A percentile compares a stretch with the other conserved stretches of the same genome.
phyloP scores from a whole-genome alignment of 2,113 vertebrate genomes.

The Apteryx owenii region DNA sequence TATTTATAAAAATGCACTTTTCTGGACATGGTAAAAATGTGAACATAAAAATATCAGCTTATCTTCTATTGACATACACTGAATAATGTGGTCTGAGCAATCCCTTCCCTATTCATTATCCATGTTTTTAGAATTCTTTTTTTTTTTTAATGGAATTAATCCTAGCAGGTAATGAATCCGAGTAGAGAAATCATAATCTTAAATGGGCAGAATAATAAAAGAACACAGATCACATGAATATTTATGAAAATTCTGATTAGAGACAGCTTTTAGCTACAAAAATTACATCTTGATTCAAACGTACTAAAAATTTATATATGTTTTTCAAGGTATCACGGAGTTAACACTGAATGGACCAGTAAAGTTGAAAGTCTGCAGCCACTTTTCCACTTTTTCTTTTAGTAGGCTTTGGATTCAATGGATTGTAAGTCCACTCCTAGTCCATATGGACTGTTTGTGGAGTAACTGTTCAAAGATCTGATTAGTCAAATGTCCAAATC shows the following conservation, averaged over 20 bases:
- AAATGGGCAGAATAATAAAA: slow-evolving; percentile 1
- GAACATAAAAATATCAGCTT: neutral
- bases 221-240: neutral
- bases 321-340: neutral
- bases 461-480: neutral
- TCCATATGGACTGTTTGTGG: neutral
- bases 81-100: neutral
- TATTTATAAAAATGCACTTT: neutral
- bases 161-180: neutral
- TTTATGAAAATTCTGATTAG: neutral
- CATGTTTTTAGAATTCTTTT: neutral
- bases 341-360: neutral
- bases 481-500: neutral
- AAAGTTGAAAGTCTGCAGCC: neutral
- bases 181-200: neutral
- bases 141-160: neutral
- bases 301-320: neutral
- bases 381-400: neutral
- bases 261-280: neutral
- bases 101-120: neutral
- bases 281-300: neutral
- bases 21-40: neutral
- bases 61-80: neutral
- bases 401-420: neutral
- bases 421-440: neutral